phyloP scores from a whole-genome alignment of 2,888 invertebrate genomes.

The Drosophila mayaguana region DNA sequence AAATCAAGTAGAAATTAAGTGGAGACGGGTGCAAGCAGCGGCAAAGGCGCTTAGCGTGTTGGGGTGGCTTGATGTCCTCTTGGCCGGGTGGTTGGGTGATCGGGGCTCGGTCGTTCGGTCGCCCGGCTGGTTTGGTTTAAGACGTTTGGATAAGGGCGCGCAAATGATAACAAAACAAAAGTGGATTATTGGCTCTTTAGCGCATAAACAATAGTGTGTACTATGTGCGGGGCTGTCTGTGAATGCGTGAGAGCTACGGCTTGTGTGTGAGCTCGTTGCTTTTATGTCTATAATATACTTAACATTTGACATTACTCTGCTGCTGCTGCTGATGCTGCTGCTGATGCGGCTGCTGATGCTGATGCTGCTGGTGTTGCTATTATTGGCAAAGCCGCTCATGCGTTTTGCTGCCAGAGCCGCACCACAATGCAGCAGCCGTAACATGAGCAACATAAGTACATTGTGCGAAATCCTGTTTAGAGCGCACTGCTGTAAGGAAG shows the following conservation, averaged over 20 bases:
- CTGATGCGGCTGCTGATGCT: too few relatives aligned
- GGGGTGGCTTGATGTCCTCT: slow-evolving; percentile 11
- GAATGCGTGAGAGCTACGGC: slow-evolving; percentile 14
- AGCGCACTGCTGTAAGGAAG: slow-evolving; percentile 8
- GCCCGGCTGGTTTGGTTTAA: slow-evolving; percentile 17
- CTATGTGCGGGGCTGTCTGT: slow-evolving; percentile 9
- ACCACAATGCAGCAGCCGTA: slow-evolving; percentile 1
- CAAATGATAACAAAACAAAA: slow-evolving; percentile 77
- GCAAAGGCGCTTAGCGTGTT: slow-evolving; percentile 47
- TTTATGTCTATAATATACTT: slow-evolving; percentile 7
- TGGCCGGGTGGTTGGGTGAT: slow-evolving; percentile 9
- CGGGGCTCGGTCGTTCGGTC: slow-evolving; percentile 4
- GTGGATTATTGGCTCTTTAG: slow-evolving; percentile 81
- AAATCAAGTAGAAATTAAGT: slow-evolving; percentile 81
- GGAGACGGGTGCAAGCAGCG: slow-evolving; percentile 54
- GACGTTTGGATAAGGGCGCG: slow-evolving; percentile 44
- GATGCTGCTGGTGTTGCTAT: neutral
- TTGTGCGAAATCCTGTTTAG: slow-evolving; percentile 9
- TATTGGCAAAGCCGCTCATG: slow-evolving; percentile 16
- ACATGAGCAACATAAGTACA: slow-evolving; percentile 7
- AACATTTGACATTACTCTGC: slow-evolving; percentile 18
- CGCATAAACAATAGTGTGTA: slow-evolving; percentile 71
- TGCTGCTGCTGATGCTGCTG: neutral
- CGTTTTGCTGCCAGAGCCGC: slow-evolving; percentile 8
- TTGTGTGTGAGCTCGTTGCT: neutral